Percentiles rank a stretch among this genome's conserved stretches.
phyloP scores from a whole-genome alignment of 2,888 invertebrate genomes.

The Orthosia incerta region DNA sequence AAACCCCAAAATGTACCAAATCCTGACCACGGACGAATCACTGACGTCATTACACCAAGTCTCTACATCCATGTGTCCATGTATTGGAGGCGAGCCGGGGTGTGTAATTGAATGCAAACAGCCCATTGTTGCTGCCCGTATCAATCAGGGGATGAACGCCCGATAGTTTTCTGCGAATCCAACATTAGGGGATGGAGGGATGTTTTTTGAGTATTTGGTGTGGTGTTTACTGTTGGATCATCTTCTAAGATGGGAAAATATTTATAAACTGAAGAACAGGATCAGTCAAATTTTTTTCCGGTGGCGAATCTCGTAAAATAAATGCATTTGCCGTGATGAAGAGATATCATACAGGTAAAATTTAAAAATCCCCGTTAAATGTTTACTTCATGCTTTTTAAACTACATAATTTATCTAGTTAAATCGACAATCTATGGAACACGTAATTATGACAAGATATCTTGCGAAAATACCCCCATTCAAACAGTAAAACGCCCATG shows the following conservation, averaged over 20 bases:
- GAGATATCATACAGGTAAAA: too few relatives aligned
- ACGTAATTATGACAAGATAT: too few relatives aligned
- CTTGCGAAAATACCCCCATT: too few relatives aligned
- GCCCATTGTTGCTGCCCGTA: constrained; percentile 88
- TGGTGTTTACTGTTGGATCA: constrained; percentile 27
- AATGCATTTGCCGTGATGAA: too few relatives aligned
- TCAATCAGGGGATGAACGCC: constrained; percentile 80
- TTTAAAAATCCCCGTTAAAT: too few relatives aligned
- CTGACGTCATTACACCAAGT: constrained; percentile 22
- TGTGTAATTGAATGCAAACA: constrained; percentile 89
- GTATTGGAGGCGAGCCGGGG: constrained; percentile 68
- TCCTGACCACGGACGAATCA: neutral
- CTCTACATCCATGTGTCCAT: constrained; percentile 60
- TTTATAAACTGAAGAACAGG: too few relatives aligned
- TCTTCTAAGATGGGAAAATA: neutral
- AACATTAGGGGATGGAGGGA: constrained; percentile 64
- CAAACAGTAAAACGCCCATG: too few relatives aligned
- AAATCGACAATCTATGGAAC: too few relatives aligned
- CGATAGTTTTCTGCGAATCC: constrained; percentile 75
- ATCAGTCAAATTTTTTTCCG: neutral
- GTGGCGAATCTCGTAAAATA: too few relatives aligned
- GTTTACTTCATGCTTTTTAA: too few relatives aligned
- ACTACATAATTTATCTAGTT: too few relatives aligned
- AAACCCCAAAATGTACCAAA: constrained; percentile 10
- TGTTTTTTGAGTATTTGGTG: constrained; percentile 14